phyloP scores from a whole-genome alignment of 2,113 vertebrate genomes.

The Craseonycteris thonglongyai region DNA sequence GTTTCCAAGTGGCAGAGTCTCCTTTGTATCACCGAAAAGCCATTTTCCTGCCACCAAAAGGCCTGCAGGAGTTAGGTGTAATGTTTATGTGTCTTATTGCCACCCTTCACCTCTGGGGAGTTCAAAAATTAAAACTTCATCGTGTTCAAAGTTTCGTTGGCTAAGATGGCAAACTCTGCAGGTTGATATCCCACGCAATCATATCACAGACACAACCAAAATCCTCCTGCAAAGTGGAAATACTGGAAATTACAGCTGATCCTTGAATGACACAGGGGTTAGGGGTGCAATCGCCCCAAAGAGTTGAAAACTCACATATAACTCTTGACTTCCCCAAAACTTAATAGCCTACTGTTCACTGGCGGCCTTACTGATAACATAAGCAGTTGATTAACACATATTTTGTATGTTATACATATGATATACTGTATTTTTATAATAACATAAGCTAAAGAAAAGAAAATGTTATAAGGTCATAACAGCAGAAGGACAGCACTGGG shows the following conservation, averaged over 20 bases:
- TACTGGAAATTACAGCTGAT: background rate
- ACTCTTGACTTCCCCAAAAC: background rate
- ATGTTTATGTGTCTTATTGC: background rate
- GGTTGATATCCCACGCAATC: fast-evolving
- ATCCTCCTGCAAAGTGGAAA: background rate
- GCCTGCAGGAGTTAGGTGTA: background rate
- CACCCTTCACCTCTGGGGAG: background rate
- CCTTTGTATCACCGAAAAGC: background rate
- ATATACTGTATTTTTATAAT: background rate
- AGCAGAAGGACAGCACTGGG: background rate
- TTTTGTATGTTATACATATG: background rate
- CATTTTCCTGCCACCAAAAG: constrained; percentile 48
- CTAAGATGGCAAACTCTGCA: constrained; percentile 42
- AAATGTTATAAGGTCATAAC: background rate
- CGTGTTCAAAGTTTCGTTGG: background rate
- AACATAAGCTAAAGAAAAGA: background rate
- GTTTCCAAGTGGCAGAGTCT: constrained; percentile 37
- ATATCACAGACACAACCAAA: background rate
- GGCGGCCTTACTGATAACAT: background rate
- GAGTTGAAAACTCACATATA: background rate
- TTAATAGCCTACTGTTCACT: background rate
- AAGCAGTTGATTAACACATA: background rate
- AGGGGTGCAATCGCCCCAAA: too few relatives aligned
- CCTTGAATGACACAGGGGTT: background rate
- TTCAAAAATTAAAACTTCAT: background rate